Conservation (phyloP, 2,888 invertebrate genomes). For the Synergus umbraculus region DNA sequence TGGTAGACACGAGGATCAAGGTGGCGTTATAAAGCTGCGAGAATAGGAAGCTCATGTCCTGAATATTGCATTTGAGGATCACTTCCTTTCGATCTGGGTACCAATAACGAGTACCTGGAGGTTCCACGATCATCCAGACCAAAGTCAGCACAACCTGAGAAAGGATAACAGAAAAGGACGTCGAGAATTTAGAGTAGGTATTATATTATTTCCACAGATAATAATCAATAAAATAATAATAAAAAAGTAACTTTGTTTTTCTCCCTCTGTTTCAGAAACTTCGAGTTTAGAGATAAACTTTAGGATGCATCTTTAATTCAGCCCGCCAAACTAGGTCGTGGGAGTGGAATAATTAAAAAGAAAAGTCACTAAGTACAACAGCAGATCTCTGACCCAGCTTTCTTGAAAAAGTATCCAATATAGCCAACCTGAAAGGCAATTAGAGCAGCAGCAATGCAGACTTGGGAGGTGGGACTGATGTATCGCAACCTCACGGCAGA, state of each 20-base stretch:
- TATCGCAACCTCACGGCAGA: conserved; percentile 83
- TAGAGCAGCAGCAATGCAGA: conserved; percentile 79
- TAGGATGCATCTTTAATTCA: not conserved
- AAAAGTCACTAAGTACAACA: too few species aligned
- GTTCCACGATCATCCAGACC: conserved; percentile 84
- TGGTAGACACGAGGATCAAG: conserved; percentile 82
- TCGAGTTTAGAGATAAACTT: not conserved
- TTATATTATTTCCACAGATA: too few species aligned
- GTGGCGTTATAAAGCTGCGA: conserved; percentile 84
- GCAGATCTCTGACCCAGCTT: not conserved
- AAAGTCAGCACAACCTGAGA: conserved; percentile 80
- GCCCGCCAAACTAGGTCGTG: not conserved
- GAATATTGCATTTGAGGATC: conserved; percentile 82
- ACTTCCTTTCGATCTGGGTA: conserved; percentile 81
- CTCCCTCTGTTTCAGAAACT: not conserved
- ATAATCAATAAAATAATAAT: too few species aligned
- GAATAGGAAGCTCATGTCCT: conserved; percentile 82
- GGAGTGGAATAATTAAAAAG: too few species aligned
- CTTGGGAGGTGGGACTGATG: conserved; percentile 83
- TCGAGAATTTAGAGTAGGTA: not conserved
- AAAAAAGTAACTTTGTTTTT: not conserved
- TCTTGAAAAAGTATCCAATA: not conserved
- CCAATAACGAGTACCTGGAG: conserved; percentile 81
- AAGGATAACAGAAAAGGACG: conserved; percentile 25
- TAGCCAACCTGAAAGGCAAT: conserved; percentile 78